Percentiles rank a stretch among this genome's conserved stretches.
Conservation (phyloP, 53 echinoderm and acorn worm genomes). For the Astropecten irregularis region DNA sequence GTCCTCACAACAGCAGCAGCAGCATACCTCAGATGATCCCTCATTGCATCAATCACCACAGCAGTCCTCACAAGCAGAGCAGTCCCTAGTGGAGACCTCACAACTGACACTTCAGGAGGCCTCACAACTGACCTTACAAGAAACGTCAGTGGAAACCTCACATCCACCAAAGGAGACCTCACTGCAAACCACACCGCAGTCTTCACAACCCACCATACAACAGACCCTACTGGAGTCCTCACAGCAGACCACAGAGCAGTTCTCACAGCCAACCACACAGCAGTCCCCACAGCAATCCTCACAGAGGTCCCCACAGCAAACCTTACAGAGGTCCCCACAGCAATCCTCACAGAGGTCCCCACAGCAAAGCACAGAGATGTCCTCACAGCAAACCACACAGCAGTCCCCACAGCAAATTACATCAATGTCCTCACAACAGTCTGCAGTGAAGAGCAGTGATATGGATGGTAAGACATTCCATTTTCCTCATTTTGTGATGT, state of each 20-base stretch:
- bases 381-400: background rate
- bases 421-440: background rate
- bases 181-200: background rate
- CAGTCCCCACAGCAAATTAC: background rate
- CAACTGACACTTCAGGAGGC: conserved; percentile 18
- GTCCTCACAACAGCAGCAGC: background rate
- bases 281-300: background rate
- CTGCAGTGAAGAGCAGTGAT: conserved; percentile 9
- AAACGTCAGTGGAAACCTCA: background rate
- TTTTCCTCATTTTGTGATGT: too few relatives aligned
- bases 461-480: conserved; percentile 28
- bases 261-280: background rate
- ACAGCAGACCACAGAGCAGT: background rate
- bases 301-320: background rate
- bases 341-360: background rate
- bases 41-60: background rate
- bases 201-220: background rate
- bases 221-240: background rate
- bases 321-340: background rate
- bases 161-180: background rate
- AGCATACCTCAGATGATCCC: background rate
- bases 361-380: background rate
- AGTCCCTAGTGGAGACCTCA: background rate
- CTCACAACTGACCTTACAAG: background rate
- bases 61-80: background rate